phyloP scores from a whole-genome alignment of 2,797 vertebrate genomes.

The Tenualosa ilisha region DNA sequence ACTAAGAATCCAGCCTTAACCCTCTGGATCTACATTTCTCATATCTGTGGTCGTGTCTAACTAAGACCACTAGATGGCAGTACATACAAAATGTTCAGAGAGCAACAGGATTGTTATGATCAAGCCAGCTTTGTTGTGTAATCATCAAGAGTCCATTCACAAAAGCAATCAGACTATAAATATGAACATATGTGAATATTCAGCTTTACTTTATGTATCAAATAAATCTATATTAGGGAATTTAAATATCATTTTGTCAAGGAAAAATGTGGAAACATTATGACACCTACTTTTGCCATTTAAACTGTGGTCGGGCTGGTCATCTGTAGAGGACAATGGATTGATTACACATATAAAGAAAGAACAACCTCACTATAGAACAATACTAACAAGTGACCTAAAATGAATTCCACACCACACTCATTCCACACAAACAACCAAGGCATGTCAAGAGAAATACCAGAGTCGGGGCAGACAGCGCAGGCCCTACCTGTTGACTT shows the following conservation, averaged over 20 bases:
- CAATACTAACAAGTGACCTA: not conserved
- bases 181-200: not conserved
- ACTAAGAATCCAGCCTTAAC: no score
- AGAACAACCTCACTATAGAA: not conserved
- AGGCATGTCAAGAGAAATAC: not conserved
- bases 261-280: constrained; percentile 20
- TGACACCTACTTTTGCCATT: constrained; percentile 72
- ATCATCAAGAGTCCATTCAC: not conserved
- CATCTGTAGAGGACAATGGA: constrained; percentile 62
- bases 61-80: not conserved
- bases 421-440: not conserved
- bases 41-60: not conserved
- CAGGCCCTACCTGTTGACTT: constrained; percentile 76
- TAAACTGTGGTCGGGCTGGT: constrained; percentile 63
- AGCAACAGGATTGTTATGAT: not conserved
- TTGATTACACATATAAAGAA: constrained; percentile 35
- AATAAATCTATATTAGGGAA: not conserved
- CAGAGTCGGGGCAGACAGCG: not conserved
- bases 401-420: not conserved
- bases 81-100: not conserved
- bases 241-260: not conserved
- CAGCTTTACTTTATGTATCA: not conserved
- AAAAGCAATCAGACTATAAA: not conserved
- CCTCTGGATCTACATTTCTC: not conserved
- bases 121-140: not conserved